Percentiles rank a stretch among this genome's conserved stretches.
Conservation (phyloP, 2,113 vertebrate species). For the Myodes glareolus region DNA sequence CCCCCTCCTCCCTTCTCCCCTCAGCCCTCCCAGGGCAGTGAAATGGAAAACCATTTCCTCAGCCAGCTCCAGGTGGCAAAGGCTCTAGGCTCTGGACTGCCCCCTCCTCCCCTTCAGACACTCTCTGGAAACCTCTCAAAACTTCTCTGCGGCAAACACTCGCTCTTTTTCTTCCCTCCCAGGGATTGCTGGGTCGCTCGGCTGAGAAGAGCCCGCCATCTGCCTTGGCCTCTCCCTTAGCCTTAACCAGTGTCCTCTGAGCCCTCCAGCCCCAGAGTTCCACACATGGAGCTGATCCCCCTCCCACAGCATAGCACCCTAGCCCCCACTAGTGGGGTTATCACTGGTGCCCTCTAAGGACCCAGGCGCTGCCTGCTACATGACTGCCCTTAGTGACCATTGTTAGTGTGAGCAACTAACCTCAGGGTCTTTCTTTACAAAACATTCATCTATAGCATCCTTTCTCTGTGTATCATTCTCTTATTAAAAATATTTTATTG, state of each 20-base stretch:
- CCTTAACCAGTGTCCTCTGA: neutral
- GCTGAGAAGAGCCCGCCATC: neutral
- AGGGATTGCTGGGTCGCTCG: neutral
- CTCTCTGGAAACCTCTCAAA: neutral
- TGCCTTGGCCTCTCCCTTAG: neutral
- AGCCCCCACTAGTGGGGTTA: neutral
- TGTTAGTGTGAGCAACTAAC: neutral
- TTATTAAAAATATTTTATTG: neutral
- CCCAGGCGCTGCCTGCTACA: neutral
- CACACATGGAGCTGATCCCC: neutral
- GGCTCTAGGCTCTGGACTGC: too few species aligned
- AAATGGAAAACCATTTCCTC: neutral
- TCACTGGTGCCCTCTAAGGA: neutral
- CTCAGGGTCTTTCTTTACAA: neutral
- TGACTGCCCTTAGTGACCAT: neutral
- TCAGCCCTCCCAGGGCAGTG: neutral
- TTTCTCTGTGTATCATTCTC: neutral
- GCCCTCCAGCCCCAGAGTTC: neutral
- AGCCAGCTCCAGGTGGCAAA: neutral
- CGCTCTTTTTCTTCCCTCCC: neutral
- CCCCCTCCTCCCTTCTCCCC: neutral
- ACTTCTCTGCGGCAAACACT: neutral
- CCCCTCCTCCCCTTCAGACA: neutral
- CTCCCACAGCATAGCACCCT: neutral
- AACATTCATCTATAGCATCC: neutral